These are phyloP conservation scores for Lymantria monacha DNA, from an alignment of 2,888 invertebrate species.

Conservation along the genomic window DNA sequence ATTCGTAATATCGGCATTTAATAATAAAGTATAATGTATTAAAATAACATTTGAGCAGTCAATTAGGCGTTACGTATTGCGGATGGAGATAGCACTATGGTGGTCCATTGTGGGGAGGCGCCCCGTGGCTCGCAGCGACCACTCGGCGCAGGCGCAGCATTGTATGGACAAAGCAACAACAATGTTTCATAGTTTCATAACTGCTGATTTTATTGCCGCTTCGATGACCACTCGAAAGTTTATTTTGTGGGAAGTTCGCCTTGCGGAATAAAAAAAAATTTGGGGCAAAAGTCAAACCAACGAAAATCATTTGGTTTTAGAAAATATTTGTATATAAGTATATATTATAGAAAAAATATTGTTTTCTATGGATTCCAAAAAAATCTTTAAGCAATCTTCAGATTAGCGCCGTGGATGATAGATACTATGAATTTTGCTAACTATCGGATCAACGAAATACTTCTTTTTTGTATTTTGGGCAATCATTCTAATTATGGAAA, in stretches of 20 bases:
- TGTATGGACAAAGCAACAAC: slow-evolving; percentile 59
- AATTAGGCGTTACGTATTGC: slow-evolving; percentile 79
- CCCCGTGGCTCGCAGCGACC: slow-evolving; percentile 59
- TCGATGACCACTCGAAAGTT: slow-evolving; percentile 64
- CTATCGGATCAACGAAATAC: no score
- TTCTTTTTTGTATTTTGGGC: no score
- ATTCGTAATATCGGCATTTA: slow-evolving; percentile 47
- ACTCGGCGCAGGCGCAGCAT: slow-evolving; percentile 31
- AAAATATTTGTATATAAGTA: no score
- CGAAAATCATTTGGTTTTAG: neutral
- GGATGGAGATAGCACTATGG: slow-evolving; percentile 78
- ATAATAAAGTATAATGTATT: slow-evolving; percentile 64
- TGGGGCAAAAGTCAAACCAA: neutral
- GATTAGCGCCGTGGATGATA: no score
- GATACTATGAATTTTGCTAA: no score
- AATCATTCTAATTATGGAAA: no score
- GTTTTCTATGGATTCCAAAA: no score
- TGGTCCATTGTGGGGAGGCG: slow-evolving; percentile 74
- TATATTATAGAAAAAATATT: no score
- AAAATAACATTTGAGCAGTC: slow-evolving; percentile 78
- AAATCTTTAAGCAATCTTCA: no score
- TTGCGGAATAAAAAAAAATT: slow-evolving; percentile 36
- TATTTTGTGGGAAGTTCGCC: slow-evolving; percentile 76
- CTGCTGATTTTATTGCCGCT: slow-evolving; percentile 69
- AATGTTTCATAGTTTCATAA: slow-evolving; percentile 75